Base-by-base conservation (phyloP, 2,888 invertebrate species). In the Harmothoe impar region DNA sequence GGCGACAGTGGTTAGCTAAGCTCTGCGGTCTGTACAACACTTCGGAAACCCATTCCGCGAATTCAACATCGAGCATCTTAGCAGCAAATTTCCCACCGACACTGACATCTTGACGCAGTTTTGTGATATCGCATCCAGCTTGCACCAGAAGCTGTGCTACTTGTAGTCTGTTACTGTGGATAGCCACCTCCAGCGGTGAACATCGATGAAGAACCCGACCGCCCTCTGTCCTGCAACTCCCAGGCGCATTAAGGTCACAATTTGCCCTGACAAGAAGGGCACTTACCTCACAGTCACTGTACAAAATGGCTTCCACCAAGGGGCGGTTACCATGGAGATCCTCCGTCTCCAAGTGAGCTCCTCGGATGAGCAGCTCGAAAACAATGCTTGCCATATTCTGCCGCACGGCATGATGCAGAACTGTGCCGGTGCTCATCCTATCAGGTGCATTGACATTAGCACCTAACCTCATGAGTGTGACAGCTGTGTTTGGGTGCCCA, bases 71-170 rank as follows among this genome's bases (percentile, higher is more conserved):
- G 7, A 33, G 3, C 43, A 84, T 20, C 84, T 84, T 84, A 12
- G 1, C 20, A 23, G 43, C 43, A 17, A 84, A 35, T 43, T 43
- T 43, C 15, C 20, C 20, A 0, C 84, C 43, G 20, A 35, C n/a
- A 1, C 10, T 3, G 12, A 84, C 10, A 3, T n/a, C 25, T 7
- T 43, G 1, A 35, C 84, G 84, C 43, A 84, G 43, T 17, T 17
- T 7, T 35, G 52, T 52, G 23, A 51, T 43, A 35, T 84, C 84
- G 20, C 84, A 84, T 23, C 84, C 84, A 23, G 51, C 23, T 25
- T 84, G 84, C 1, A 84, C 29, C 43, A 84, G 25, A 20, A 84
- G 52, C 17, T 84, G n/a, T 0, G 84, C 84, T 23, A 84, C 84
- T 25, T 84, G 20, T 12, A 51, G 52, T 35, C 25, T 35, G n/a